Conservation (phyloP, 2,888 invertebrate genomes). For the Dryomyza anilis region DNA sequence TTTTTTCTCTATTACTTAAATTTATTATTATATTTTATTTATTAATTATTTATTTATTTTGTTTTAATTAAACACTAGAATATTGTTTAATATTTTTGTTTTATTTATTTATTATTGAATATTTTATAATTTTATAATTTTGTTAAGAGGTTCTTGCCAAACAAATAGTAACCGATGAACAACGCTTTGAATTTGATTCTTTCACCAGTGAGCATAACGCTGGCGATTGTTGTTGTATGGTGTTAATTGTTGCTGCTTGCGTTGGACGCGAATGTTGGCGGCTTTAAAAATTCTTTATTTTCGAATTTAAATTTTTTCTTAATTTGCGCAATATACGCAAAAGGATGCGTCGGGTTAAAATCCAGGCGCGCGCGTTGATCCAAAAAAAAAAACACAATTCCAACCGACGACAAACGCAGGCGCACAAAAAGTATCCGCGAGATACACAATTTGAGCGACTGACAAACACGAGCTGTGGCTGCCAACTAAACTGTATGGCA, state of each 20-base stretch:
- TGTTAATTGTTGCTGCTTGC: not conserved
- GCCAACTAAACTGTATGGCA: slow-evolving; percentile 24
- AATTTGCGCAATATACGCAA: too few species aligned
- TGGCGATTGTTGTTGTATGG: slow-evolving; percentile 36
- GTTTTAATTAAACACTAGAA: too few species aligned
- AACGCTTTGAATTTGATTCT: slow-evolving; percentile 54
- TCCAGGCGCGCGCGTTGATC: not conserved
- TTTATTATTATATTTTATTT: too few species aligned
- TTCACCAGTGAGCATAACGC: slow-evolving; percentile 59
- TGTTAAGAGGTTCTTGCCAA: slow-evolving; percentile 45
- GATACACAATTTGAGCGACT: slow-evolving; percentile 3
- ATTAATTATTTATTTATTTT: too few species aligned
- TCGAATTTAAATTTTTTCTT: too few species aligned
- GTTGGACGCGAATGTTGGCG: not conserved
- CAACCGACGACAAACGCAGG: not conserved
- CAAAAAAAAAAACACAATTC: not conserved
- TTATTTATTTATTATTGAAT: not conserved
- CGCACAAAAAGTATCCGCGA: not conserved
- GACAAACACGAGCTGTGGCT: slow-evolving; percentile 5
- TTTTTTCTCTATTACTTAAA: too few species aligned
- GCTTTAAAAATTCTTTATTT: too few species aligned
- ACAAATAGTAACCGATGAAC: slow-evolving; percentile 59
- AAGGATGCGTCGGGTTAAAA: slow-evolving; percentile 31
- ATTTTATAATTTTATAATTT: not conserved
- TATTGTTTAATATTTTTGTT: too few species aligned